phyloP scores from a whole-genome alignment of 1,140 invertebrate species.

The Pseudomyrmex flavicornis region DNA sequence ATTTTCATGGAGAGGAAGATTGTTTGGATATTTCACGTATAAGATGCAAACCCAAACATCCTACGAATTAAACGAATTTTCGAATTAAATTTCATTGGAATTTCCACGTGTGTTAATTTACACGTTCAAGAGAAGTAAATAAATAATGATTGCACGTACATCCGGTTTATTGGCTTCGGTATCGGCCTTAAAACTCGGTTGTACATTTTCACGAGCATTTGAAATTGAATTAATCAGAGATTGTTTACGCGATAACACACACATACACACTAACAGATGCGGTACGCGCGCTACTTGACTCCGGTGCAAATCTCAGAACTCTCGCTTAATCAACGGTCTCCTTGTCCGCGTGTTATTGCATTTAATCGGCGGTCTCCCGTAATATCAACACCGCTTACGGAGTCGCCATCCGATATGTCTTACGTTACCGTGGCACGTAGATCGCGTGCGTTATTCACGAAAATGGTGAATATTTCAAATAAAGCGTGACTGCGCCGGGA shows the following conservation, averaged over 20 bases:
- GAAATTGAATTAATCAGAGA: too few relatives aligned
- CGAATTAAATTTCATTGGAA: too few relatives aligned
- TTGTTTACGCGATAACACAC: too few relatives aligned
- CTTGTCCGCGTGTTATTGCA: constrained; percentile 25
- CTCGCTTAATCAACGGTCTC: background rate
- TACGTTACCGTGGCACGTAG: constrained; percentile 66
- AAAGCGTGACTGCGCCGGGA: constrained; percentile 60
- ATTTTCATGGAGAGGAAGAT: too few relatives aligned
- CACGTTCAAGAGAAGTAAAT: too few relatives aligned
- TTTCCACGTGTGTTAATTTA: too few relatives aligned
- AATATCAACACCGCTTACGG: constrained; percentile 63
- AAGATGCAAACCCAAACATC: too few relatives aligned
- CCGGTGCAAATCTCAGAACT: background rate
- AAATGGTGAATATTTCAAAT: constrained; percentile 76
- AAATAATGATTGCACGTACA: too few relatives aligned
- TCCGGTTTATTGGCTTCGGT: too few relatives aligned
- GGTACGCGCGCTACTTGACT: background rate
- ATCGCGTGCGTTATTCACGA: constrained; percentile 66
- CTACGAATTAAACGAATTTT: too few relatives aligned
- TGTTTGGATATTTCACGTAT: too few relatives aligned
- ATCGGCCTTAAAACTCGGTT: background rate
- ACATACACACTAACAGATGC: too few relatives aligned
- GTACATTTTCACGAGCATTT: background rate
- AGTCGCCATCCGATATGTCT: constrained; percentile 65
- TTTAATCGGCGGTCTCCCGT: constrained; percentile 64